phyloP scores from a whole-genome alignment of 2,113 vertebrate species.

The Lophotis ruficrista region DNA sequence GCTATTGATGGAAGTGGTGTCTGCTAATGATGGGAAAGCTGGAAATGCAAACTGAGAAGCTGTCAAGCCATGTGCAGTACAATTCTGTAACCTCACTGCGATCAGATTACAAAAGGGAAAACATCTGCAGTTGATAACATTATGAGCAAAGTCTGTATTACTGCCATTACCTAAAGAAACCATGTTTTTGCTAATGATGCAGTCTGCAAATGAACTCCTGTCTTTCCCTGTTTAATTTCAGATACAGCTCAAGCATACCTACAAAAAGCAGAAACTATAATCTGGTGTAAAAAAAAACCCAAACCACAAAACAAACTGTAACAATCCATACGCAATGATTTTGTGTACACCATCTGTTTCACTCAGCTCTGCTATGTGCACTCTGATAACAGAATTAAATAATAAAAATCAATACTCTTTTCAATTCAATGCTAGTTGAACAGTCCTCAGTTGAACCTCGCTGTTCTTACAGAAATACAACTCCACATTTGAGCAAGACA shows the following conservation, averaged over 20 bases:
- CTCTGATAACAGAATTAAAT: neutral
- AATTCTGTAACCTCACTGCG: neutral
- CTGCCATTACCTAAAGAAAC: neutral
- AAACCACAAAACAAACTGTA: neutral
- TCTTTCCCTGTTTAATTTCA: neutral
- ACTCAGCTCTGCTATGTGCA: neutral
- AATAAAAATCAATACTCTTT: neutral
- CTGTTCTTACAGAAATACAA: neutral
- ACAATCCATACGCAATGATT: neutral
- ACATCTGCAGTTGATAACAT: neutral
- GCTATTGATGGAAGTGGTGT: neutral
- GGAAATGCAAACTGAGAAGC: neutral
- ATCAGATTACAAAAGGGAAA: neutral
- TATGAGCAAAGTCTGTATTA: neutral
- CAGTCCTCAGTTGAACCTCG: neutral
- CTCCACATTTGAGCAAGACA: neutral
- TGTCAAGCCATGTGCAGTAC: neutral
- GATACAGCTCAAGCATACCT: neutral
- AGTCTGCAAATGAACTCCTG: neutral
- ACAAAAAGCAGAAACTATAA: neutral
- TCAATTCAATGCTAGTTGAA: neutral
- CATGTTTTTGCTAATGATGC: neutral
- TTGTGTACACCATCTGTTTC: neutral
- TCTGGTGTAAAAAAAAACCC: neutral
- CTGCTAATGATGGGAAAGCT: neutral